Percentiles rank a stretch among this genome's conserved stretches.
Evolutionary conservation across 2,113 vertebrate genomes (phyloP).

Genomic region (Proteles cristata): DNA sequence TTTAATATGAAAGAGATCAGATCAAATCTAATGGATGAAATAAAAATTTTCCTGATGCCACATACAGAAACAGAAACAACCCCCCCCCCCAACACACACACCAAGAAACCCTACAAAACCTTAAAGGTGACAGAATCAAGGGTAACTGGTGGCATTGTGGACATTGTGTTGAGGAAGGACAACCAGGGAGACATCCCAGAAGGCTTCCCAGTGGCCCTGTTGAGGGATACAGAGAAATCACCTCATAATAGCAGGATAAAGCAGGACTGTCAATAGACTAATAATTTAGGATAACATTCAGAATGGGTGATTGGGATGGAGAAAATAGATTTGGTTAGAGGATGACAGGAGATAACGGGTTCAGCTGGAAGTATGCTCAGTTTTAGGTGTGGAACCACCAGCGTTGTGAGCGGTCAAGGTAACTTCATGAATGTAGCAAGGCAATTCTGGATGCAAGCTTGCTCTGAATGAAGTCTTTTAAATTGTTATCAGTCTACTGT

Average conservation of each 20-base stretch:
- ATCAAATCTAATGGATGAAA: background rate
- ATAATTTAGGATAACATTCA: background rate
- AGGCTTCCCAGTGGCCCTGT: background rate
- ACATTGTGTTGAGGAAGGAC: background rate
- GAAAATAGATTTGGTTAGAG: background rate
- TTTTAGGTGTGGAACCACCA: background rate
- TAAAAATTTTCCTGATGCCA: background rate
- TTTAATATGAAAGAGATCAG: background rate
- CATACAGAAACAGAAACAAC: background rate
- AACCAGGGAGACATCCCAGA: background rate
- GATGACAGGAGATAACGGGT: background rate
- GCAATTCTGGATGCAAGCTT: background rate
- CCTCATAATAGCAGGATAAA: background rate
- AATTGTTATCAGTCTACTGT: background rate
- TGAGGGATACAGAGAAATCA: background rate
- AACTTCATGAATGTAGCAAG: background rate
- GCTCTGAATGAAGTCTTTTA: background rate
- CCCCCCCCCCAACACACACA: background rate
- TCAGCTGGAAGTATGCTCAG: background rate
- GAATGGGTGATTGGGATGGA: background rate
- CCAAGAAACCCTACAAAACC: background rate
- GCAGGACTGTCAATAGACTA: background rate
- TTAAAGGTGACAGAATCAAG: background rate
- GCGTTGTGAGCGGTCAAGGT: background rate
- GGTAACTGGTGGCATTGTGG: background rate